Percentiles rank a stretch among this genome's conserved stretches.
Evolutionary conservation across 2,888 invertebrate species (phyloP).

Genomic region (Caradrina kadenii): DNA sequence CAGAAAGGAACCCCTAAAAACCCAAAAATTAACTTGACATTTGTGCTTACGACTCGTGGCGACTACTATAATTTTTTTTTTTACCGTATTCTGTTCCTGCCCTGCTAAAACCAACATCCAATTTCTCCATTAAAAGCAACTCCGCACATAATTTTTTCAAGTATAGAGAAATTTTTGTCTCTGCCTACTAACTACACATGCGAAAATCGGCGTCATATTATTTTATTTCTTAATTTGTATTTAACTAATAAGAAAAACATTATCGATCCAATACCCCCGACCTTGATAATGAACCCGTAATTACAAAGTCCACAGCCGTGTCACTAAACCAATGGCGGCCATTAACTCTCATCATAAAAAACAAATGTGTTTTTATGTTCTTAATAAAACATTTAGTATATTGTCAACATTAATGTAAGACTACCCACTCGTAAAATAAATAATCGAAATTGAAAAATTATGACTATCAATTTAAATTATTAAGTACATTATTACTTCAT

Average conservation of each 20-base stretch:
- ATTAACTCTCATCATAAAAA: not conserved
- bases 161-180: too few species aligned
- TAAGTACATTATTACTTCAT: not conserved
- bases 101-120: too few species aligned
- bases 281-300: slow-evolving; percentile 3
- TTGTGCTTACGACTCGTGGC: too few species aligned
- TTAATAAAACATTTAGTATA: not conserved
- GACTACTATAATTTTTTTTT: too few species aligned
- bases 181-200: too few species aligned
- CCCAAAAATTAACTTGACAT: too few species aligned
- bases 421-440: not conserved
- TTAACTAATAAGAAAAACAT: not conserved
- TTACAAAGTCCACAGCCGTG: slow-evolving; percentile 3
- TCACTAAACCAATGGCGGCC: slow-evolving; percentile 11
- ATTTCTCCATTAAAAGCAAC: too few species aligned
- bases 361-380: not conserved
- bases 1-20: too few species aligned
- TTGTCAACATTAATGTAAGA: not conserved
- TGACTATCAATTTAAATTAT: not conserved
- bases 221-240: too few species aligned
- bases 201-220: not conserved
- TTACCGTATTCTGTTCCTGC: too few species aligned
- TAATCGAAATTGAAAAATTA: not conserved
- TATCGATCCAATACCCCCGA: slow-evolving; percentile 6
- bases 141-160: too few species aligned